Evolutionary conservation across 2,113 vertebrate species (phyloP).

Genomic region (Zosterops lateralis): DNA sequence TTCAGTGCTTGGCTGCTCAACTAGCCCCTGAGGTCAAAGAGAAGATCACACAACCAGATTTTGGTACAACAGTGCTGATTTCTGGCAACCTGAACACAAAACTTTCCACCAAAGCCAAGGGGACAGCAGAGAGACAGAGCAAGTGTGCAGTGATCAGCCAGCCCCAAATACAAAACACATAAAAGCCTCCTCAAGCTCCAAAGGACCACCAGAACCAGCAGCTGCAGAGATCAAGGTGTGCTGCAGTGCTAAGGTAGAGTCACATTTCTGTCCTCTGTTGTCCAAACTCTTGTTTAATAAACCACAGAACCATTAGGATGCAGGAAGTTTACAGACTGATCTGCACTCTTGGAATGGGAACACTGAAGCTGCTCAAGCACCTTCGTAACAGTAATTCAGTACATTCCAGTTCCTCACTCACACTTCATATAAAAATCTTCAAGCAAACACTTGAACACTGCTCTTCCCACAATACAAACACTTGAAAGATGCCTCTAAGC

Average conservation of each 20-base stretch:
- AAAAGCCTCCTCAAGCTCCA: neutral
- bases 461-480: neutral
- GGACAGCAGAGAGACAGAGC: neutral
- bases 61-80: neutral
- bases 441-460: neutral
- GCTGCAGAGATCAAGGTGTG: neutral
- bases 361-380: neutral
- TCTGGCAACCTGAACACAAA: neutral
- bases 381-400: neutral
- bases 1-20: neutral
- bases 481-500: neutral
- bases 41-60: neutral
- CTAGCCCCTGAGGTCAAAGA: neutral
- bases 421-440: neutral
- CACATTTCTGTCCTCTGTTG: neutral
- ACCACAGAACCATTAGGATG: neutral
- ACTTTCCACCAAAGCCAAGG: neutral
- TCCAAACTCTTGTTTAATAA: slow-evolving; percentile 22
- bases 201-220: neutral
- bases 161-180: neutral
- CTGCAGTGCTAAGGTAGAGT: neutral
- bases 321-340: neutral
- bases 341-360: neutral
- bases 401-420: neutral
- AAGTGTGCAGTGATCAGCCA: neutral